These are phyloP conservation scores for human (Homo sapiens) DNA, from an alignment of 2,113 vertebrate genomes.

Conservation along the genomic window GRCh38 chr13:60509501-60510000, in stretches of 20 bases:
- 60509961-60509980: slow-evolving; percentile 25
- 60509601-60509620: slow-evolving; percentile 4
- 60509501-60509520: background rate
- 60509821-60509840: slow-evolving; percentile 96
- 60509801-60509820: slow-evolving; percentile 95
- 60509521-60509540: background rate
- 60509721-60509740: background rate
- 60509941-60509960: slow-evolving; percentile 18
- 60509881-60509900: slow-evolving; percentile 86
- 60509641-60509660: background rate
- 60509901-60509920: slow-evolving; percentile 88
- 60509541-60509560: background rate
- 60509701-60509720: background rate
- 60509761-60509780: slow-evolving; percentile 97
- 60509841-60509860: slow-evolving; percentile 96
- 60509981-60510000: background rate
- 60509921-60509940: slow-evolving; percentile 74
- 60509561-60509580: background rate
- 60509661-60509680: background rate
- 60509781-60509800: slow-evolving; percentile 99
- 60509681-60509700: slow-evolving; percentile 10
- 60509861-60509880: slow-evolving; percentile 93
- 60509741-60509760: slow-evolving; percentile 59
- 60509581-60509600: background rate
- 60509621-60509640: background rate